Evolutionary conservation across 2,888 invertebrate genomes (phyloP).

Genomic region (Gandaritis pyraliata): DNA sequence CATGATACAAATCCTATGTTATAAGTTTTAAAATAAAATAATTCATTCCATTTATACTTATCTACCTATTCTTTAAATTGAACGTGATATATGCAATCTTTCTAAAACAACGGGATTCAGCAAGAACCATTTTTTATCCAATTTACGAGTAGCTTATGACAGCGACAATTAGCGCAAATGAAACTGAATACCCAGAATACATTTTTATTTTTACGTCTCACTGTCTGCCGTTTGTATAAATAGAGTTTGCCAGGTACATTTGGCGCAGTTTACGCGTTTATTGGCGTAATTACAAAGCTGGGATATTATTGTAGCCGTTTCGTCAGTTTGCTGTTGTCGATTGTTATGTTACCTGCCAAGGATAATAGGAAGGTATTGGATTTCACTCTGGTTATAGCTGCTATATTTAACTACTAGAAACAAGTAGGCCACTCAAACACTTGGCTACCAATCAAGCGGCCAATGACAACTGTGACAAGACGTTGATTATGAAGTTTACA

Average conservation of each 20-base stretch:
- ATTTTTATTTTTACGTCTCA: constrained; percentile 39
- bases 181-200: constrained; percentile 32
- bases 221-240: constrained; percentile 39
- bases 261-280: constrained; percentile 20
- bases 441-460: too few species aligned
- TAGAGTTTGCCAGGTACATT: constrained; percentile 34
- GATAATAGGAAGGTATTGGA: constrained; percentile 1
- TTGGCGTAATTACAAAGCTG: constrained; percentile 20
- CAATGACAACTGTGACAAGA: too few species aligned
- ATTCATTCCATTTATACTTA: too few species aligned
- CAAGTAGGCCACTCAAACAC: too few species aligned
- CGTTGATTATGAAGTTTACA: too few species aligned
- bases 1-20: constrained; percentile 5
- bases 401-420: neutral
- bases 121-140: constrained; percentile 17
- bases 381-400: neutral
- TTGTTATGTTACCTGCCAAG: constrained; percentile 14
- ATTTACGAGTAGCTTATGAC: constrained; percentile 28
- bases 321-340: neutral
- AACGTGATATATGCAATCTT: too few species aligned
- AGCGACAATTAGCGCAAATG: constrained; percentile 33
- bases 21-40: neutral
- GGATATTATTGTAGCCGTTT: constrained; percentile 14
- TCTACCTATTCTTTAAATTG: too few species aligned
- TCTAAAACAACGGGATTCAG: neutral